phyloP scores from a whole-genome alignment of 2,797 vertebrate species.

The Parauchenoglanis punctatus region DNA sequence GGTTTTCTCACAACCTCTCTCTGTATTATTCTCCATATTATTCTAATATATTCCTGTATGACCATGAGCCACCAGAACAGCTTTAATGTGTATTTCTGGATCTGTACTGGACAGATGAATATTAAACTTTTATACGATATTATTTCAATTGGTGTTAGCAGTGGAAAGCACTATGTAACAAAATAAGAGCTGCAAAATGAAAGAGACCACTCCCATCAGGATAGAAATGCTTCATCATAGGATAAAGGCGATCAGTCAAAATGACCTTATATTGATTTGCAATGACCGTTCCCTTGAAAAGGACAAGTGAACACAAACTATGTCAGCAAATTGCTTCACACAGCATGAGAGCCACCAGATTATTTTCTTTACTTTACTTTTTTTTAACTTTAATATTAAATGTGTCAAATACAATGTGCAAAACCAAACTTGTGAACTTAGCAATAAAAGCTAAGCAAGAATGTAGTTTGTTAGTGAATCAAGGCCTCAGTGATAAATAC shows the following conservation, averaged over 20 bases:
- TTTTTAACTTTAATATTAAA: background rate
- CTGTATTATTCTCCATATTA: background rate
- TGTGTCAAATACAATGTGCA: background rate
- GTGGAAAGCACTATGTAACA: background rate
- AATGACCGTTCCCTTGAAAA: background rate
- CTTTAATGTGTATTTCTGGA: background rate
- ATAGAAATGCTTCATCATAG: background rate
- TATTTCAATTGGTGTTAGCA: background rate
- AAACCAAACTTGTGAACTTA: background rate
- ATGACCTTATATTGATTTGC: background rate
- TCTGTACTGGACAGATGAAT: background rate
- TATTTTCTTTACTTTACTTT: background rate
- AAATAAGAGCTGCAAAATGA: background rate
- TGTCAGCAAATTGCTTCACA: background rate
- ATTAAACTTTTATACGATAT: background rate
- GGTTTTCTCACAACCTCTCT: slow-evolving; percentile 44
- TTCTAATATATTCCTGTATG: slow-evolving; percentile 26
- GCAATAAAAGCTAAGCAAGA: background rate
- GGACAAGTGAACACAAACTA: background rate
- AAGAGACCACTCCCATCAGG: background rate
- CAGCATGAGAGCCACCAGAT: background rate
- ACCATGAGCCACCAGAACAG: background rate
- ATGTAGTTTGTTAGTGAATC: background rate
- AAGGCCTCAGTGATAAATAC: background rate
- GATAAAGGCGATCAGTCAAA: background rate